Evolutionary conservation across 2,888 invertebrate species (phyloP), one percentile per base, ranked within the genome.

Genomic region (Notodonta dromedarius): DNA sequence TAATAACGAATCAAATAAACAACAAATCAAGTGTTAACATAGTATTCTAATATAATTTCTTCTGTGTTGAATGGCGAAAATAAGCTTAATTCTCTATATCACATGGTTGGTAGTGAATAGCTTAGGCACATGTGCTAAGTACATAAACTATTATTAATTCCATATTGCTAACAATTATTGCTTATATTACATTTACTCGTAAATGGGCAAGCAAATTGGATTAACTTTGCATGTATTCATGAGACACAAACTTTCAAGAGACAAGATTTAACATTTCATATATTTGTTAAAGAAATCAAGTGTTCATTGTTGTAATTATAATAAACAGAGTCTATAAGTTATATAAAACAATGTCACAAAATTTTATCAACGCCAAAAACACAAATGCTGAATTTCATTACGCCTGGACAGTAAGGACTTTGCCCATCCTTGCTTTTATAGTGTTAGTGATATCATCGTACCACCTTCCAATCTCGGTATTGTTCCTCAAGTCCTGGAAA

Each of bases 391-490:
- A n/a, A 56, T 24, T 55, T 14, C 13, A 53, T 53, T 24, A 40
- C 14, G 44, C 56, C 24, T 44, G 12, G 8, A 44, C 56, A 44
- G 80, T 66, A 0, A 84, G 63, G 2, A 83, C 91, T 90, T 78
- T 88, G 4, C 96, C 96, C 78, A 92, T 90, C 79, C 95, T 95
- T 56, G 84, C 88, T 24, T 93, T 81, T 40, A 97, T 95, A 65
- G 92, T 94, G 48, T 94, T 91, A 78, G 96, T 97, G 86, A 97
- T 96, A 11, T 94, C 94, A 70, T 94, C 94, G 85, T 96, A 99
- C 99, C 99, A 97, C 32, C 82, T 88, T 48, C 95, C 95, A 58
- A 99, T 96, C 57, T 95, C 95, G 0, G 98, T 97, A 76, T 97
- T 94, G 3, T 94, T 75, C 46, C 96, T 85, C 55, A 97, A 90